phyloP scores from a whole-genome alignment of 2,888 invertebrate genomes.

The Iselma pallidipennis region DNA sequence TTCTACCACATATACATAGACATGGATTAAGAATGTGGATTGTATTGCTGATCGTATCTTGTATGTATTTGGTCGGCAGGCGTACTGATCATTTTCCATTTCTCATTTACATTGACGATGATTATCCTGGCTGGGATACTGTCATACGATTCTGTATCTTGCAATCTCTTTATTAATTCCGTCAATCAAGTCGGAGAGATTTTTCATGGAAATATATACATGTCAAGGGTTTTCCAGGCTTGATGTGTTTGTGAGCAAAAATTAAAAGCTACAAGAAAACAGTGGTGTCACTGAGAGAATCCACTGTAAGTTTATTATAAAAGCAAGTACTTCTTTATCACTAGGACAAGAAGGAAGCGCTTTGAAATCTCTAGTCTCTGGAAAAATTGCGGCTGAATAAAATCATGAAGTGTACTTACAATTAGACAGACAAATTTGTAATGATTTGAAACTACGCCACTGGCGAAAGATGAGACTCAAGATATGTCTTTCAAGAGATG shows the following conservation, averaged over 20 bases:
- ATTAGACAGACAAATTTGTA: too few species aligned
- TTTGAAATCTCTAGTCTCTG: too few species aligned
- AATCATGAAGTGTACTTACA: too few species aligned
- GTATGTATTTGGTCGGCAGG: conserved; percentile 5
- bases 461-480: not conserved
- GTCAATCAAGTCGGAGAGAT: conserved; percentile 6
- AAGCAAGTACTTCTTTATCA: too few species aligned
- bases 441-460: not conserved
- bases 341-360: too few species aligned
- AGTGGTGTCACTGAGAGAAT: too few species aligned
- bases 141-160: conserved; percentile 4
- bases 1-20: not conserved
- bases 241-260: too few species aligned
- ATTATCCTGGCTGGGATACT: not conserved
- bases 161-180: conserved; percentile 14
- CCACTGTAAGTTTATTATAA: too few species aligned
- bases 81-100: conserved; percentile 11
- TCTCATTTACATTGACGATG: conserved; percentile 13
- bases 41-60: conserved; percentile 16
- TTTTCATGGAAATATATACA: not conserved
- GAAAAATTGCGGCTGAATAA: too few species aligned
- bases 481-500: not conserved
- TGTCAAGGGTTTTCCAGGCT: not conserved
- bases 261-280: too few species aligned
- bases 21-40: conserved; percentile 5